Evolutionary conservation across 2,888 invertebrate species (phyloP).

Genomic region (Hoplodrina blanda): DNA sequence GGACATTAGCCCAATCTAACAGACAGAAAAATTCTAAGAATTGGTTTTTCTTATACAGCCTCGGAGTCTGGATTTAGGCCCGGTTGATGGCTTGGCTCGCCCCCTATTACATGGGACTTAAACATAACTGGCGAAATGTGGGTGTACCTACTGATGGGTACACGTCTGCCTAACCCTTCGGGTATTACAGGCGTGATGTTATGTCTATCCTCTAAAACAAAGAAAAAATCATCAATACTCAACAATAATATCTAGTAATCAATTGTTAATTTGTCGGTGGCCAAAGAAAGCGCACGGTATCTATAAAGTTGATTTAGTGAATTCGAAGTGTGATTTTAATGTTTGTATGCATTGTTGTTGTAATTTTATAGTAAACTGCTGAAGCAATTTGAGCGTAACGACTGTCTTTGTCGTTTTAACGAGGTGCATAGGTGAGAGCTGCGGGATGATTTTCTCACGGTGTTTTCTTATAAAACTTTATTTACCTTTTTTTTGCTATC

Average conservation of each 20-base stretch:
- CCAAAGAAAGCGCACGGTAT: neutral
- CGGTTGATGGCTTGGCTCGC: too few relatives aligned
- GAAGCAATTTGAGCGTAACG: slow-evolving; percentile 35
- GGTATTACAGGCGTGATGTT: too few relatives aligned
- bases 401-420: slow-evolving; percentile 36
- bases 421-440: slow-evolving; percentile 33
- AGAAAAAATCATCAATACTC: too few relatives aligned
- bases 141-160: too few relatives aligned
- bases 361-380: slow-evolving; percentile 18
- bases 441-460: slow-evolving; percentile 29
- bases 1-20: too few relatives aligned
- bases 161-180: too few relatives aligned
- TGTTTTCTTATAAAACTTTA: slow-evolving; percentile 11
- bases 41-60: too few relatives aligned
- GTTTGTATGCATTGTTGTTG: slow-evolving; percentile 23
- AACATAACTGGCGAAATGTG: too few relatives aligned
- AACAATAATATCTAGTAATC: neutral
- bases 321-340: slow-evolving; percentile 27
- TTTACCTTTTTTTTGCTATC: slow-evolving; percentile 7
- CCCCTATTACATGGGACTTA: too few relatives aligned
- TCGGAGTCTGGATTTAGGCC: too few relatives aligned
- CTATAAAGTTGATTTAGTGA: neutral
- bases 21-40: too few relatives aligned
- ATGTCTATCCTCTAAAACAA: too few relatives aligned
- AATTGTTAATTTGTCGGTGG: neutral